Base-by-base conservation (phyloP, 2,113 vertebrate species). In the Malurus melanocephalus region DNA sequence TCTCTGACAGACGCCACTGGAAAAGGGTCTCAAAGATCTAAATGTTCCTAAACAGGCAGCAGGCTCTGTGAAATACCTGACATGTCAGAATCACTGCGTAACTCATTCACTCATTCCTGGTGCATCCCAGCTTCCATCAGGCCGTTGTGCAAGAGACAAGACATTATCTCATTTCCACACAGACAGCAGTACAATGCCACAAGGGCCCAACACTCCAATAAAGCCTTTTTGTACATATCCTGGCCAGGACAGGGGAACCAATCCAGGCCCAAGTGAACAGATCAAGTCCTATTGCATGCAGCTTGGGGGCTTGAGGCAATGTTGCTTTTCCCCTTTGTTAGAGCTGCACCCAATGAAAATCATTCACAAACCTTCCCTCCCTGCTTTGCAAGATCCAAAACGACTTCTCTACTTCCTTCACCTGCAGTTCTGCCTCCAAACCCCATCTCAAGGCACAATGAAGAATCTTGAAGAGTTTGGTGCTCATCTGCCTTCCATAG, bases 1-100 rank as follows among this genome's bases (percentile, higher is more conserved):
- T 93, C 82, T 89, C 78, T 88, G 87, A 66, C 2, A 0, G 92
- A 91, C 13, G 5, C 35, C 74, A 71, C 88, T 90, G 80, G 80
- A 94, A 95, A 94, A 93, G 71, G 74, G 86, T 94, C 94, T 94
- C 92, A 90, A 92, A 96, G 86, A 94, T 62, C 59, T 43, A 6
- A 60, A 38, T 1, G 2, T 40, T 61, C 79, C 77, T 60, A 15
- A 92, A 64, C 73, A n/a, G 80, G 88, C 90, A 78, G 76, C 75
- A 67, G 89, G 67, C 86, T 79, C 74, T 81, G 69, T 72, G 57
- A 88, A 94, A 94, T 84, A 93, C 69, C 57, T 76, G 86, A 90
- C 66, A 4, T 11, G 80, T 81, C 90, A 81, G 80, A 80, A 90
- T 57, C 69, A 8, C 73, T 53, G 79, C 1, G 0, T 40, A 59